Evolutionary conservation across 2,797 vertebrate genomes (phyloP).

Genomic region (Champsocephalus gunnari): DNA sequence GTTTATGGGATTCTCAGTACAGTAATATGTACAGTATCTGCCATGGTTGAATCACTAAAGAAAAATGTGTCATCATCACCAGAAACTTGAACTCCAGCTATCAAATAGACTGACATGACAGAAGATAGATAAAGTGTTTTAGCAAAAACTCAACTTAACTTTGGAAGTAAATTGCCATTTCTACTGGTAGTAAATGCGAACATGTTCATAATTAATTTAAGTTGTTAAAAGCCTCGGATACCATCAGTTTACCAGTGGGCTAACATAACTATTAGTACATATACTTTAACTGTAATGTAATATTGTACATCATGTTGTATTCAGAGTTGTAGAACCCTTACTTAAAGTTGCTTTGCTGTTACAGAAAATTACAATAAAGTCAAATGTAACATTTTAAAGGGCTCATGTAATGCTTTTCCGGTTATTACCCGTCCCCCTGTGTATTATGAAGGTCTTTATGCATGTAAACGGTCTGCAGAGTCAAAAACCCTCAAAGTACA

Average conservation of each 20-base stretch:
- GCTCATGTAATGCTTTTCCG: too few relatives aligned
- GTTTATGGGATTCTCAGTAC: constrained; percentile 16
- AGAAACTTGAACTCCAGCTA: not conserved
- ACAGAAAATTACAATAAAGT: not conserved
- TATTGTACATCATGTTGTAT: not conserved
- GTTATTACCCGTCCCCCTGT: too few relatives aligned
- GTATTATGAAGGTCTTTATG: too few relatives aligned
- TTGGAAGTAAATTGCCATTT: too few relatives aligned
- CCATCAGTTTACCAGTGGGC: not conserved
- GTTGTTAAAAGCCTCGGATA: not conserved
- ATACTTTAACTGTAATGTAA: not conserved
- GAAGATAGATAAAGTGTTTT: not conserved
- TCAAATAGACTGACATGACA: not conserved
- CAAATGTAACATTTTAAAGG: not conserved
- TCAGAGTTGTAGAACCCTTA: not conserved
- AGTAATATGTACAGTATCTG: not conserved
- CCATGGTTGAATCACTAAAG: constrained; percentile 8
- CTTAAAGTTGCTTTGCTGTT: not conserved
- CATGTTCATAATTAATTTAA: too few relatives aligned
- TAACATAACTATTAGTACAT: not conserved
- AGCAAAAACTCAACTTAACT: too few relatives aligned
- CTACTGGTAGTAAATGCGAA: too few relatives aligned
- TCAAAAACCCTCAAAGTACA: too few relatives aligned
- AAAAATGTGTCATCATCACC: constrained; percentile 3
- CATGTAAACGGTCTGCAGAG: too few relatives aligned